Percentiles rank a stretch among this genome's conserved stretches.
These are phyloP conservation scores for Urocynchramus pylzowi DNA, from an alignment of 2,113 vertebrate species.

Conservation along the genomic window DNA sequence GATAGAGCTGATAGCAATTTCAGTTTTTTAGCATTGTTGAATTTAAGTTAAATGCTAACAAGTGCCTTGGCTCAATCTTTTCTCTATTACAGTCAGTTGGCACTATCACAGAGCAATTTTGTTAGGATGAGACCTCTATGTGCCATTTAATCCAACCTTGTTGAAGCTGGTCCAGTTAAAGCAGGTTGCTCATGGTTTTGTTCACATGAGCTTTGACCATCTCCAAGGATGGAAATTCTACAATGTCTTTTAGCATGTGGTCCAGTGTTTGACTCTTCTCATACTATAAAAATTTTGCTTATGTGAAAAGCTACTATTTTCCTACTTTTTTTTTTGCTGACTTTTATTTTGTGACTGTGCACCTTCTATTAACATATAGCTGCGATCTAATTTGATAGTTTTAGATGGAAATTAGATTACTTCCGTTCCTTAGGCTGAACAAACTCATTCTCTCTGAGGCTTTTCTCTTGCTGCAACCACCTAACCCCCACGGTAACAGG, in stretches of 20 bases:
- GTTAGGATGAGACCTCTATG: not conserved
- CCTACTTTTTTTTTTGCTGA: not conserved
- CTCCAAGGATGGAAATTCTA: not conserved
- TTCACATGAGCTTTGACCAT: not conserved
- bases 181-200: not conserved
- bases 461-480: not conserved
- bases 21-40: not conserved
- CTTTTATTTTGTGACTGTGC: not conserved
- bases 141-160: not conserved
- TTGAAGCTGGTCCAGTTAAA: not conserved
- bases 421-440: not conserved
- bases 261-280: not conserved
- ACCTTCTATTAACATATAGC: not conserved
- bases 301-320: not conserved
- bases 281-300: not conserved
- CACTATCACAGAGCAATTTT: not conserved
- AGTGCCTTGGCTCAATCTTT: not conserved
- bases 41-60: not conserved
- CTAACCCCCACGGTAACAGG: not conserved
- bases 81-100: not conserved
- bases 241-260: not conserved
- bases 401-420: not conserved
- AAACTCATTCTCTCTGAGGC: not conserved
- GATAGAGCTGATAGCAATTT: not conserved
- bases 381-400: not conserved